Percentiles rank a stretch among this genome's conserved stretches.
Conservation (phyloP, 2,888 invertebrate species). For the Parelbella ahira region DNA sequence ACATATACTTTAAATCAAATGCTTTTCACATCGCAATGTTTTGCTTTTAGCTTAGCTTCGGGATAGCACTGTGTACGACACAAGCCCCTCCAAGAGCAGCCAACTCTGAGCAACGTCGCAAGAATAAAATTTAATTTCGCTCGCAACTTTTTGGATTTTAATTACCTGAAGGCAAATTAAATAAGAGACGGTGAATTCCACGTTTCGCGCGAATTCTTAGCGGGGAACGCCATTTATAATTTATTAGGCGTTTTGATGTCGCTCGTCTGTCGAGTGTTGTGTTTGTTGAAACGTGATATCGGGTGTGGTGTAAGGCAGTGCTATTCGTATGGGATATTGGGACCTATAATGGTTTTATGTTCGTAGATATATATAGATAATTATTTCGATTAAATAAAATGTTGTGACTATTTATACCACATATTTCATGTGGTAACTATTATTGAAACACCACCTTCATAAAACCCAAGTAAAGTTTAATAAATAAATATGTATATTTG, state of each 20-base stretch:
- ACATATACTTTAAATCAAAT: no score
- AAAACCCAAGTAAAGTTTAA: no score
- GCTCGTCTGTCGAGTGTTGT: conserved; percentile 23
- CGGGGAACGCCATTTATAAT: conserved; percentile 26
- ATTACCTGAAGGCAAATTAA: conserved; percentile 77
- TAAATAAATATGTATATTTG: no score
- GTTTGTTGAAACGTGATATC: conserved; percentile 25
- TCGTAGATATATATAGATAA: not conserved
- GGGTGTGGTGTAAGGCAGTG: conserved; percentile 9
- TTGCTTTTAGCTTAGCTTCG: no score
- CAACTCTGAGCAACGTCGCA: conserved; percentile 18
- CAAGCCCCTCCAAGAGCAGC: not conserved
- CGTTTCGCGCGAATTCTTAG: conserved; percentile 25
- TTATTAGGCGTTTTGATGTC: conserved; percentile 27
- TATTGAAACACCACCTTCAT: no score
- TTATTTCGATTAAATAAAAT: no score
- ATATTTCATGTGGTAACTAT: no score
- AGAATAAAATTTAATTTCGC: conserved; percentile 76
- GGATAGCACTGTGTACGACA: not conserved
- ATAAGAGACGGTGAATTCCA: conserved; percentile 47
- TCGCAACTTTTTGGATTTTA: conserved; percentile 78
- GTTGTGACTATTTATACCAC: no score
- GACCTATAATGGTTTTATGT: not conserved
- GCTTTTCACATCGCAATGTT: no score
- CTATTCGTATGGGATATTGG: no score